A percentile compares a stretch with the other conserved stretches of the same genome.
Evolutionary conservation across 2,797 vertebrate genomes (phyloP).

Genomic region (Eidolon dupreanum): DNA sequence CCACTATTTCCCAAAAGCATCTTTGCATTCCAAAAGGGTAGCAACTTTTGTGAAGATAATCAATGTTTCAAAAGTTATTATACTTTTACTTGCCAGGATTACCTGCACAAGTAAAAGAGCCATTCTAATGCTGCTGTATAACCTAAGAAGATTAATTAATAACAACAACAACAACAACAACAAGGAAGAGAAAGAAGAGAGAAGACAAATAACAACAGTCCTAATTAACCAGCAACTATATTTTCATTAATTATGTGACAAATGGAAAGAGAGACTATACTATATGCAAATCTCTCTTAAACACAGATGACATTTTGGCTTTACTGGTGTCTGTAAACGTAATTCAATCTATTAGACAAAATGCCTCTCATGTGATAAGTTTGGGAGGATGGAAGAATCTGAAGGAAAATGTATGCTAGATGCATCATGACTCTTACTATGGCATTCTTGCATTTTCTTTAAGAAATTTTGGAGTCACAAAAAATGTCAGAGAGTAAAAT

Average conservation of each 20-base stretch:
- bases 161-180: neutral
- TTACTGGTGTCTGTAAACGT: neutral
- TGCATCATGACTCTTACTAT: neutral
- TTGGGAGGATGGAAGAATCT: too few species aligned
- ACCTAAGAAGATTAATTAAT: neutral
- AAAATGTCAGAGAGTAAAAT: too few species aligned
- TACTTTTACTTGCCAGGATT: neutral
- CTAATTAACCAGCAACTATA: neutral
- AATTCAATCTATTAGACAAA: neutral
- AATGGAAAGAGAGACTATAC: neutral
- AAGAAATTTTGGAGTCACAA: too few species aligned
- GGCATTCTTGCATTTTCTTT: neutral
- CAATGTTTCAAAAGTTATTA: neutral
- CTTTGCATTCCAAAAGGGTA: neutral
- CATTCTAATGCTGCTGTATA: neutral
- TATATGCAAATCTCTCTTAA: neutral
- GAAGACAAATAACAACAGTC: neutral
- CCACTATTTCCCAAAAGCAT: neutral
- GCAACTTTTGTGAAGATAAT: neutral
- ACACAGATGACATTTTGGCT: neutral
- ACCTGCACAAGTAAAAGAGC: neutral
- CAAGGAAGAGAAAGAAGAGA: neutral
- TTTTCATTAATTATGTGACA: neutral
- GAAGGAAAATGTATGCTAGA: neutral
- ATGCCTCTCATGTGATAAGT: neutral